Evolutionary conservation across 2,888 invertebrate genomes (phyloP).

Genomic region (Drosophila multiciliata): DNA sequence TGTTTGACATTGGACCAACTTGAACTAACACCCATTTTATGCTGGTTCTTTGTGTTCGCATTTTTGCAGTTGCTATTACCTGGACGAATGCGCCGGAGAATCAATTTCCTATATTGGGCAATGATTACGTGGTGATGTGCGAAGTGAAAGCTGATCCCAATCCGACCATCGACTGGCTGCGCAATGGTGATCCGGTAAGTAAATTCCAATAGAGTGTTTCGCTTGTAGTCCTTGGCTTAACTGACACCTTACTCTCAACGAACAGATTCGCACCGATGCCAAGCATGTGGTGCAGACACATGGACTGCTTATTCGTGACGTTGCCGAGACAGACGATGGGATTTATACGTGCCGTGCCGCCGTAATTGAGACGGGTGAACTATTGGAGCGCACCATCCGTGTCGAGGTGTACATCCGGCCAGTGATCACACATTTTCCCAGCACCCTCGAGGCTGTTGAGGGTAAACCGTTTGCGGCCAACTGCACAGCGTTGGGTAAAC

Average conservation of each 20-base stretch:
- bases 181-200: conserved; percentile 89
- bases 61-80: conserved; percentile 90
- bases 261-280: conserved; percentile 88
- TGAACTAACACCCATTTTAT: background rate
- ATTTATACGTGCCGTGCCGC: conserved; percentile 94
- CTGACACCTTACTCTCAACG: background rate
- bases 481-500: conserved; percentile 93
- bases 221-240: background rate
- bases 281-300: conserved; percentile 91
- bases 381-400: conserved; percentile 91
- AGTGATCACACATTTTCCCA: conserved; percentile 88
- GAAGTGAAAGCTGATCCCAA: conserved; percentile 93
- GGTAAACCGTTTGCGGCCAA: conserved; percentile 91
- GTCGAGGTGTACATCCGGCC: conserved; percentile 93
- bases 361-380: conserved; percentile 92
- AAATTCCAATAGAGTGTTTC: background rate
- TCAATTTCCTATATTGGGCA: conserved; percentile 92
- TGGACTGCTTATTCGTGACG: conserved; percentile 91
- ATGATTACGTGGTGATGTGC: conserved; percentile 92
- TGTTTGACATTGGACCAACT: conserved; percentile 22
- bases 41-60: background rate
- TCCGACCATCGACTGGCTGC: conserved; percentile 94
- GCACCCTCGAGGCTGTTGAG: conserved; percentile 90
- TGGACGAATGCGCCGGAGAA: conserved; percentile 94
- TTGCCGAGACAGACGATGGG: conserved; percentile 93